Conservation (phyloP, 2,797 vertebrate genomes). For the Pangasius larnaudii region DNA sequence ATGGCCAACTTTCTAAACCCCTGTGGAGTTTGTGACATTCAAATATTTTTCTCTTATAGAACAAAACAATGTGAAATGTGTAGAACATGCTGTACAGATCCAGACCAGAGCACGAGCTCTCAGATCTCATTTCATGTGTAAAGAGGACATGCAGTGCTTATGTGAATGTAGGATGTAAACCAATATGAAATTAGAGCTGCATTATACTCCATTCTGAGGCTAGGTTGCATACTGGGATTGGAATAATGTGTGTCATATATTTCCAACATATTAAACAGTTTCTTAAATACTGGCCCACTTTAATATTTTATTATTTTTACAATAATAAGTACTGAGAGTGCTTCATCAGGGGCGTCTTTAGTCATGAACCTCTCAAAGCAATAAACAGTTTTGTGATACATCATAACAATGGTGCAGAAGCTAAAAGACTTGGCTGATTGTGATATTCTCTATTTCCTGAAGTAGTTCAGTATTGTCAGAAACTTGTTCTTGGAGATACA, state of each 20-base stretch:
- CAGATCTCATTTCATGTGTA: neutral
- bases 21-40: neutral
- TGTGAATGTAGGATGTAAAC: neutral
- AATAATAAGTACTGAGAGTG: neutral
- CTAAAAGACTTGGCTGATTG: neutral
- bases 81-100: neutral
- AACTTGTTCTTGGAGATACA: neutral
- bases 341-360: neutral
- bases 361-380: neutral
- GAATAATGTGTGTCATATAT: neutral
- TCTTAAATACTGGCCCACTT: neutral
- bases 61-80: neutral
- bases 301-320: neutral
- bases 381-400: neutral
- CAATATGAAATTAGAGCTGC: neutral
- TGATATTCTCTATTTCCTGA: neutral
- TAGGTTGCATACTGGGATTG: neutral
- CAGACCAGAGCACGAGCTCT: neutral
- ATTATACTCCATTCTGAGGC: neutral
- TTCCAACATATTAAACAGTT: neutral
- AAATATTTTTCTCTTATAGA: neutral
- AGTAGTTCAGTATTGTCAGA: neutral
- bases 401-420: neutral
- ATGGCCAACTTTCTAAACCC: neutral
- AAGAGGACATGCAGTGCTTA: neutral